Conservation (phyloP, 2,888 invertebrate species). For the Agrochola circellaris region DNA sequence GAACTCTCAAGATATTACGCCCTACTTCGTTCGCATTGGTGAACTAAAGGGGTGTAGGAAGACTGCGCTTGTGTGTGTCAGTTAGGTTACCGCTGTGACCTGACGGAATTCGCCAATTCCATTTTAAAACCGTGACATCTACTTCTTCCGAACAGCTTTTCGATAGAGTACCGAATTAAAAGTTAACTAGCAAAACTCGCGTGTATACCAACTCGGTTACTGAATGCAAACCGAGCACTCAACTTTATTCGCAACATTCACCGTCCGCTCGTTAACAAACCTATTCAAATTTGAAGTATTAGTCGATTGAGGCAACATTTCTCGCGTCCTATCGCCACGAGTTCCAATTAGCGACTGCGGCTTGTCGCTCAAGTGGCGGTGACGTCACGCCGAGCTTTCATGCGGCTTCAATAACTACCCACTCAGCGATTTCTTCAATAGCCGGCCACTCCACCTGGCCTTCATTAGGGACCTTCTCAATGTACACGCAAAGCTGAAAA, state of each 20-base stretch:
- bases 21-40: conserved; percentile 89
- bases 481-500: conserved; percentile 84
- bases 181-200: conserved; percentile 68
- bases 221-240: conserved; percentile 78
- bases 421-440: conserved; percentile 89
- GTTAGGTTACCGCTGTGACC: conserved; percentile 73
- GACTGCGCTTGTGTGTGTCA: conserved; percentile 81
- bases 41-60: conserved; percentile 89
- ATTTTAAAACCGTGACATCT: conserved; percentile 71
- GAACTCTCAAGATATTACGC: conserved; percentile 90
- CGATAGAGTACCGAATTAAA: conserved; percentile 69
- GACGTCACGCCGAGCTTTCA: conserved; percentile 89
- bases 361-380: conserved; percentile 87
- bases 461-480: conserved; percentile 88
- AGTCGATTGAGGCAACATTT: conserved; percentile 89
- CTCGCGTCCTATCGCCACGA: conserved; percentile 88
- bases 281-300: conserved; percentile 89
- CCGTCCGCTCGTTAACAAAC: conserved; percentile 89
- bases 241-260: conserved; percentile 85
- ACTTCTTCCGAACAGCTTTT: conserved; percentile 65
- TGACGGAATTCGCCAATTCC: conserved; percentile 81
- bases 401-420: conserved; percentile 90
- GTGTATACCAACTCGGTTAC: conserved; percentile 68
- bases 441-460: conserved; percentile 89
- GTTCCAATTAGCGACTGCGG: conserved; percentile 90